These are phyloP conservation scores for Lucilia sericata DNA, from an alignment of 1,140 invertebrate genomes.

Conservation along the genomic window DNA sequence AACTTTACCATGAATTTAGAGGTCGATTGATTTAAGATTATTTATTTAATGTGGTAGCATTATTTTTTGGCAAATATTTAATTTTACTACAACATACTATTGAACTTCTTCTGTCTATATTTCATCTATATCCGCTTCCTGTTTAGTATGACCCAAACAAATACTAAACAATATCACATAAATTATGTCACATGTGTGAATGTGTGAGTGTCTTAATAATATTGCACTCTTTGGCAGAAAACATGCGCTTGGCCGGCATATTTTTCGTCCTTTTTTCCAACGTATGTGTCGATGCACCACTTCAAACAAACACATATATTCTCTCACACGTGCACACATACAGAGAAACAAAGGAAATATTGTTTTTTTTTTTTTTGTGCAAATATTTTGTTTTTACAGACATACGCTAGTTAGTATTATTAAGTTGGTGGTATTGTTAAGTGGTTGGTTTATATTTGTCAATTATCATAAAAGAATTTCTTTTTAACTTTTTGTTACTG, in stretches of 20 bases:
- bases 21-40: too few relatives aligned
- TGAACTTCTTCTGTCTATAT: background rate
- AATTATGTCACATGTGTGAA: too few relatives aligned
- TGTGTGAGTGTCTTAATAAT: background rate
- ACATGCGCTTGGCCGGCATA: background rate
- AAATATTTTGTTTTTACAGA: background rate
- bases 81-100: background rate
- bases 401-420: background rate
- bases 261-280: background rate
- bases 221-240: background rate
- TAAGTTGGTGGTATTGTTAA: background rate
- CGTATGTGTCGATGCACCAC: background rate
- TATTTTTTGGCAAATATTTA: background rate
- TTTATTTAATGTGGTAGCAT: too few relatives aligned
- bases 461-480: background rate
- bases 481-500: background rate
- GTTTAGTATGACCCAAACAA: background rate
- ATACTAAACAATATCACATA: background rate
- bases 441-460: background rate
- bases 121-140: background rate
- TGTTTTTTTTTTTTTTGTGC: background rate
- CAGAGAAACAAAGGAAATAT: too few relatives aligned
- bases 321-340: too few relatives aligned
- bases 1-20: too few relatives aligned
- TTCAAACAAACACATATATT: background rate